Evolutionary conservation across 2,888 invertebrate genomes (phyloP), one percentile per base, ranked within the genome.

Genomic region (Lapara coniferarum): DNA sequence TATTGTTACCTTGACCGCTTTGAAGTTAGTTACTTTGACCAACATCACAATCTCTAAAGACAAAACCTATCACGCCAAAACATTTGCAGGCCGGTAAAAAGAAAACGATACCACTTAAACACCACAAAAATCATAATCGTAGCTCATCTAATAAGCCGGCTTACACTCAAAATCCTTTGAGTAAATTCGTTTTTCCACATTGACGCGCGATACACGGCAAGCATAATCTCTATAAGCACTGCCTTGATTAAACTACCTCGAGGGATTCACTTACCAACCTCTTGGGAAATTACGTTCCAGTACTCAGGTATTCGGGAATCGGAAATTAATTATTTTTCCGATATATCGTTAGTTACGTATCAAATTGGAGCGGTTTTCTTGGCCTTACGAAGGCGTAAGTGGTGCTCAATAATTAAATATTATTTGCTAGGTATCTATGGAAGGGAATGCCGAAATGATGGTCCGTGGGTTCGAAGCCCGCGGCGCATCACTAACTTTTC

Each of bases 171-270:
- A 53, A 53, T n/a, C 52, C 7, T 53, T 37, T 37, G 8, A 37
- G 37, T 37, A 37, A 37, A 37, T 37, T 37, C 37, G 16, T 7
- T 53, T 53, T n/a, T 16, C n/a, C 10, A 55, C 53, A 53, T 19
- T 55, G 55, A 4, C 12, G 2, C 66, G 67, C 46, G 49, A 53
- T 71, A 74, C 71, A 72, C 73, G 71, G 55, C 68, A 63, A 63
- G 71, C 73, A 77, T 78, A 75, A 79, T 79, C 76, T 75, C 70
- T 72, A 77, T 77, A 78, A 79, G 78, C 75, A 74, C 77, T 74
- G 74, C 71, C 73, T 77, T 80, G 81, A 81, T 81, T 80, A 81
- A 77, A 82, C 77, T 79, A 78, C 79, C 77, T 74, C 70, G 46
- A 71, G 74, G 76, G 73, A 75, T 74, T 71, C 71, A 72, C 76